Percentiles rank a stretch among this genome's conserved stretches.
These are phyloP conservation scores for Procavia capensis DNA, from an alignment of 2,113 vertebrate species.

Conservation along the genomic window DNA sequence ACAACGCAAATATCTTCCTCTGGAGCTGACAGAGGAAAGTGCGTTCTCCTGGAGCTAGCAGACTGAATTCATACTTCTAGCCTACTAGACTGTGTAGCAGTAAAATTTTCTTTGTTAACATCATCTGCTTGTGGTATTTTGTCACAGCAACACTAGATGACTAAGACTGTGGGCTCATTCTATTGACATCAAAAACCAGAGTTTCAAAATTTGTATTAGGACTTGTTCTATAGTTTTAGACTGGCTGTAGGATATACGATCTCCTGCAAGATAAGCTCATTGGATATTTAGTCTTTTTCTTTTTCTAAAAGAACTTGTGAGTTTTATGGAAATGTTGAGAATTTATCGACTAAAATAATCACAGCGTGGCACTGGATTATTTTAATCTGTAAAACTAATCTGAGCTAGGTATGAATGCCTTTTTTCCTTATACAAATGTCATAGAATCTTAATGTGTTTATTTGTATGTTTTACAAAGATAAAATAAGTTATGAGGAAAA, in stretches of 20 bases:
- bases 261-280: not conserved
- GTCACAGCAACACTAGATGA: no score
- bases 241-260: not conserved
- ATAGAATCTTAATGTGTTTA: not conserved
- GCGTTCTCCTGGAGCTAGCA: no score
- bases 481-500: not conserved
- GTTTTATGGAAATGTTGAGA: not conserved
- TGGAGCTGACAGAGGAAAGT: no score
- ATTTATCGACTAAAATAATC: not conserved
- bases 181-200: not conserved
- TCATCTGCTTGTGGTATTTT: no score
- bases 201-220: not conserved
- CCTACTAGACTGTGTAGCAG: no score
- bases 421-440: not conserved
- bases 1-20: no score
- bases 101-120: no score
- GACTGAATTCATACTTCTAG: no score
- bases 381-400: not conserved
- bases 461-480: not conserved
- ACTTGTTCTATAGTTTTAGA: not conserved
- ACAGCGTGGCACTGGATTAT: not conserved
- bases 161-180: not conserved
- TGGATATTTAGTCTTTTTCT: not conserved
- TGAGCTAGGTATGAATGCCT: no score
- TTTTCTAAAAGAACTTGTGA: not conserved